Conservation (phyloP, 2,888 invertebrate species). For the Epirrhoe alternata region DNA sequence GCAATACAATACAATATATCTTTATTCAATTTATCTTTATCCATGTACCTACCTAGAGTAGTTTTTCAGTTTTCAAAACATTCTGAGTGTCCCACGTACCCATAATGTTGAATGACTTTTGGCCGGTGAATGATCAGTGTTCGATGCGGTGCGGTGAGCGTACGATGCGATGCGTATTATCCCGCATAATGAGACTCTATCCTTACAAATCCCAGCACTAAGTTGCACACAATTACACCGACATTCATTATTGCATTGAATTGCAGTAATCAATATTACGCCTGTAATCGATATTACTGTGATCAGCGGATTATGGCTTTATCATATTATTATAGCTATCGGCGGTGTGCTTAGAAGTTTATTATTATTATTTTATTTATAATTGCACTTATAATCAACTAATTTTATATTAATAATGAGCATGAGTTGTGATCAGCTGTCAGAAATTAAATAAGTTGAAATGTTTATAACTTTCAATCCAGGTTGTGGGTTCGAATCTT, state of each 20-base stretch:
- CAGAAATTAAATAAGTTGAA: slow-evolving; percentile 1
- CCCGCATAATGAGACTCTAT: not conserved
- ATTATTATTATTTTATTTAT: slow-evolving; percentile 59
- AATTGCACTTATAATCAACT: slow-evolving; percentile 30
- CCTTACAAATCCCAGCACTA: not conserved
- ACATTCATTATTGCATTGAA: slow-evolving; percentile 17
- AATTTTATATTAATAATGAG: slow-evolving; percentile 27
- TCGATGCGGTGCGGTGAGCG: no score
- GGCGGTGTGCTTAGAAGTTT: slow-evolving; percentile 53
- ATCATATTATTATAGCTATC: slow-evolving; percentile 21
- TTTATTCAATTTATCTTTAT: no score
- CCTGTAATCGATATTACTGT: slow-evolving; percentile 21
- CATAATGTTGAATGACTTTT: no score
- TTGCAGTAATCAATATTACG: slow-evolving; percentile 28
- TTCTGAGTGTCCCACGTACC: no score
- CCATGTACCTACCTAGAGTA: no score
- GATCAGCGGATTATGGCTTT: slow-evolving; percentile 28
- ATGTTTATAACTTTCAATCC: not conserved
- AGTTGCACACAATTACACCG: slow-evolving; percentile 22
- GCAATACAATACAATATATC: no score
- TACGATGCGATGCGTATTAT: not conserved
- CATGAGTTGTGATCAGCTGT: slow-evolving; percentile 21
- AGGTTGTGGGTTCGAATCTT: no score
- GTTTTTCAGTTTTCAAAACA: no score
- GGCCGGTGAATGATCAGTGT: no score